Base-by-base conservation (phyloP, 2,888 invertebrate species). In the Formica aserva region DNA sequence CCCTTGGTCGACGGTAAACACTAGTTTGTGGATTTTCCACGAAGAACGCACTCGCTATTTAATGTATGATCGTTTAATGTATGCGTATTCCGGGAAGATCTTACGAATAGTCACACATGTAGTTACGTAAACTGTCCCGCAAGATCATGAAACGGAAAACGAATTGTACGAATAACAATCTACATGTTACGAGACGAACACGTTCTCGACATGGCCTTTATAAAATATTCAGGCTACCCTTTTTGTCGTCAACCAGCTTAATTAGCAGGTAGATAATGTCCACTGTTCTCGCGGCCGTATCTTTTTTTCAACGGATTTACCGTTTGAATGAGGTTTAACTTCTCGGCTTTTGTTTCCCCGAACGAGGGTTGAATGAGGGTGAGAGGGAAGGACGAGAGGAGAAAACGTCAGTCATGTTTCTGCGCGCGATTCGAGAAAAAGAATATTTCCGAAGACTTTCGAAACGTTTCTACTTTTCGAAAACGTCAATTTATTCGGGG, bases 141-240 rank as follows among this genome's bases (percentile, higher is more conserved):
- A 48, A 57, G 35, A 67, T 62, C 38, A 15, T 15, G 66, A 35
- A 65, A 63, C 48, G 18, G 22, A 38, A 38, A 45, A 48, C 45
- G 41, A 60, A 63, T 77, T 77, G 18, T 18, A 2, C 38, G 66
- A 57, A 41, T 29, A 77, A n/a, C 18, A 45, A 38, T 55, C 32
- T 69, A 45, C 3, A 13, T 71, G 22, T 32, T 22, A 41, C 22
- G 11, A 22, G 32, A 72, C 11, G 41, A 76, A 62, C 41, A 45
- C 62, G 35, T 87, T 87, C 67, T 84, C 84, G 85, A 69, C 26
- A 32, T 83, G 86, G 85, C 86, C 86, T 90, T 92, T 86, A 91
- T 93, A 86, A 93, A 93, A 92, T 86, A 93, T 93, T 92, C 90
- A 92, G 85, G 85, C 85, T 86, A 83, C 82, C 86, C 85, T 87